Evolutionary conservation across 53 echinoderm and acorn worm species (phyloP).

Genomic region (Arbacia lixula): DNA sequence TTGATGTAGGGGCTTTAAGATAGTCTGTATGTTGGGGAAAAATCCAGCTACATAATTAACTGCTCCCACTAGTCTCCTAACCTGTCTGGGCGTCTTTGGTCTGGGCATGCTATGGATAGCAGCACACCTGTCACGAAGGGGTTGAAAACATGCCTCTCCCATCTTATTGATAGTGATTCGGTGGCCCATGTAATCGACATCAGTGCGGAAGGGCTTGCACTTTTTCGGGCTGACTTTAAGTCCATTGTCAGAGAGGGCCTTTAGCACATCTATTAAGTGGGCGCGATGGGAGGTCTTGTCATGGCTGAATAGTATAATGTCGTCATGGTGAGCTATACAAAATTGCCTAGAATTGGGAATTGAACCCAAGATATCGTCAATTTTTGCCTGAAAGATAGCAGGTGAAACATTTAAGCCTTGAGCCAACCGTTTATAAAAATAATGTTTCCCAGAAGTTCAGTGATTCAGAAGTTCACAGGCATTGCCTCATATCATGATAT

Average conservation of each 20-base stretch:
- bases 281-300: conserved; percentile 24
- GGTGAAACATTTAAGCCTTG: conserved; percentile 55
- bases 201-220: conserved; percentile 22
- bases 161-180: not conserved
- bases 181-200: conserved; percentile 47
- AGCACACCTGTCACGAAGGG: conserved; percentile 8
- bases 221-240: conserved; percentile 39
- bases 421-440: conserved; percentile 56
- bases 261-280: conserved; percentile 23
- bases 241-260: not conserved
- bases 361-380: conserved; percentile 48
- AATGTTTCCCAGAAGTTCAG: conserved; percentile 47
- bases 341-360: conserved; percentile 45
- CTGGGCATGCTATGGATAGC: not conserved
- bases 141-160: conserved; percentile 40
- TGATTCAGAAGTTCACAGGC: not conserved
- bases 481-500: too few relatives aligned
- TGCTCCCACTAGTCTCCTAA: not conserved
- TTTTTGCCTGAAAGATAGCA: conserved; percentile 56
- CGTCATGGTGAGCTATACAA: conserved; percentile 62
- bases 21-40: not conserved
- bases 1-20: not conserved
- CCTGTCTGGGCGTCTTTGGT: not conserved
- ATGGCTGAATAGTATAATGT: conserved; percentile 51
- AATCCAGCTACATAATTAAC: conserved; percentile 8